These are phyloP conservation scores for Lamproptera curius DNA, from an alignment of 2,888 invertebrate species.

Conservation along the genomic window DNA sequence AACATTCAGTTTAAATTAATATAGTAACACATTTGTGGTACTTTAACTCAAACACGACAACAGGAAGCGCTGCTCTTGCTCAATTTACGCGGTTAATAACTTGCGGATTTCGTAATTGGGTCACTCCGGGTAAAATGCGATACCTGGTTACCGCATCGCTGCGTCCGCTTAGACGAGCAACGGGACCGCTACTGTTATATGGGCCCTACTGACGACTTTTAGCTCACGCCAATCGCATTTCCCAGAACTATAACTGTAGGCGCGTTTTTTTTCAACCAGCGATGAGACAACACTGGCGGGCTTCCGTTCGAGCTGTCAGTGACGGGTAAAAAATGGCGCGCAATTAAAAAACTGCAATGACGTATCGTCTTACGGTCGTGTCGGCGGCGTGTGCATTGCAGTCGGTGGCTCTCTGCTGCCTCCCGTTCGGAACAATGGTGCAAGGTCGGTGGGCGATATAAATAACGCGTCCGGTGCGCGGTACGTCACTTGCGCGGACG, in stretches of 20 bases:
- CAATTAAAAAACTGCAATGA: background rate
- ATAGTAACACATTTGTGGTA: background rate
- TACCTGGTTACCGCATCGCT: conserved; percentile 24
- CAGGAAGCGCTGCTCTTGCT: too few species aligned
- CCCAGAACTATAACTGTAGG: conserved; percentile 31
- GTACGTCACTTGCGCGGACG: conserved; percentile 38
- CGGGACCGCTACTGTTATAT: conserved; percentile 48
- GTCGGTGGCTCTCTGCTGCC: background rate
- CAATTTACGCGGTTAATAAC: conserved; percentile 17
- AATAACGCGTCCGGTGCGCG: conserved; percentile 27
- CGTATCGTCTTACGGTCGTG: background rate
- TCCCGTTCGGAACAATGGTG: conserved; percentile 28
- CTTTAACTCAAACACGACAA: too few species aligned
- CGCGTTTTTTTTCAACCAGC: background rate
- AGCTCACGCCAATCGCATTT: conserved; percentile 47
- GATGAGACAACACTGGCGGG: background rate
- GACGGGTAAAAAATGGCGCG: background rate
- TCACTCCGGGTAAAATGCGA: conserved; percentile 30
- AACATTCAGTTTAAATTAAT: background rate
- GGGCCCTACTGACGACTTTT: conserved; percentile 42
- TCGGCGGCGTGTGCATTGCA: background rate
- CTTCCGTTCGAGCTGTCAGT: background rate
- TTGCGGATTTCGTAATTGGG: conserved; percentile 26
- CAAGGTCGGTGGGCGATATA: conserved; percentile 21
- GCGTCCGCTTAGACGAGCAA: conserved; percentile 36